Conservation (phyloP, 2,113 vertebrate genomes). For the Nestor notabilis region DNA sequence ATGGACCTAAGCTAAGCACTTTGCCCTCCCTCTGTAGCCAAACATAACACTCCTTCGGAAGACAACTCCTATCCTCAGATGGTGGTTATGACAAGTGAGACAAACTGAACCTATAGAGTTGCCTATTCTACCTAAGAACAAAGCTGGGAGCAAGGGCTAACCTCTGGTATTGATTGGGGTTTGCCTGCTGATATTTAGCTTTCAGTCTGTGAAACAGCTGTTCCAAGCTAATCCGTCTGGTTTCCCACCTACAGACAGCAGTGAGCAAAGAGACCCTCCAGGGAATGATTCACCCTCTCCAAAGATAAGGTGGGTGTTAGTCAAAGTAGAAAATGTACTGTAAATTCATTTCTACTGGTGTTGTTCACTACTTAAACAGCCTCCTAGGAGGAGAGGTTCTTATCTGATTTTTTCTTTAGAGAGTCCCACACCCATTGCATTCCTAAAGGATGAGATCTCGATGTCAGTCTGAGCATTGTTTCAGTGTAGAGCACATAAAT, state of each 20-base stretch:
- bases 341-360: slow-evolving; percentile 30
- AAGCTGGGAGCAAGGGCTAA: background rate
- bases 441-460: background rate
- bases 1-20: background rate
- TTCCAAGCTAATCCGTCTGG: slow-evolving; percentile 25
- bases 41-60: background rate
- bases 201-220: background rate
- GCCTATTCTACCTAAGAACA: background rate
- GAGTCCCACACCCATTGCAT: rapidly evolving
- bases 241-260: slow-evolving; percentile 37
- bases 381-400: background rate
- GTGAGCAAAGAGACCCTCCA: background rate
- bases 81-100: background rate
- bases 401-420: background rate
- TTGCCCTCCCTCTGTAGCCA: background rate
- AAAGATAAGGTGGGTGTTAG: slow-evolving; percentile 55
- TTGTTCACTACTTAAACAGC: slow-evolving; percentile 17
- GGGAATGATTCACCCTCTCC: slow-evolving; percentile 35
- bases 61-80: background rate
- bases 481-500: background rate
- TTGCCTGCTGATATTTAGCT: background rate
- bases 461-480: background rate
- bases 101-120: background rate
- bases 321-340: slow-evolving; percentile 47
- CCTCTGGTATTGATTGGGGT: background rate